Percentiles rank a stretch among this genome's conserved stretches.
Conservation (phyloP, 2,797 vertebrate species). For the Poecilia gillii region DNA sequence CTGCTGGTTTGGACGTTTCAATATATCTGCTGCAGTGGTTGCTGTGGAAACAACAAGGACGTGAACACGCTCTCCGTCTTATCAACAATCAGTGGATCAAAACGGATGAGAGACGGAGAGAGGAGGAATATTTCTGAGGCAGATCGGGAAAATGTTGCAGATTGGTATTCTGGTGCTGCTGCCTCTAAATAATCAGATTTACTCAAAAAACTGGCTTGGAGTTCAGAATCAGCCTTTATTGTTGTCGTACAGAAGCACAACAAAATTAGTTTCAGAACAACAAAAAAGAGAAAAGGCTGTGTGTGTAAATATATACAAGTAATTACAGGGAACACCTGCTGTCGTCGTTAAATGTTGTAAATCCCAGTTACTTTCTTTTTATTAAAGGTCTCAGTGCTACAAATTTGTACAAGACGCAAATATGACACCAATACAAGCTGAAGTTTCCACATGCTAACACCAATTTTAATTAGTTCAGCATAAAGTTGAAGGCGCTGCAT, state of each 20-base stretch:
- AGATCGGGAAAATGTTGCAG: neutral
- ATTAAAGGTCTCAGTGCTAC: neutral
- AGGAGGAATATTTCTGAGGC: neutral
- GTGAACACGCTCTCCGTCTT: conserved; percentile 13
- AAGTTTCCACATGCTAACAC: no score
- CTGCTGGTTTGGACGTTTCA: conserved; percentile 19
- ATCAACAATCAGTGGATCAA: conserved; percentile 12
- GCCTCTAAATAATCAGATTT: neutral
- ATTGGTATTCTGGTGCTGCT: neutral
- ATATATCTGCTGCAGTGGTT: conserved; percentile 45
- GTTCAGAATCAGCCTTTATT: no score
- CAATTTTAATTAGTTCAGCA: no score
- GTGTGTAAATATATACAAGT: neutral
- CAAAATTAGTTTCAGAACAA: no score
- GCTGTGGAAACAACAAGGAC: conserved; percentile 59
- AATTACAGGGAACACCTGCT: neutral
- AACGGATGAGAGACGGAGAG: neutral
- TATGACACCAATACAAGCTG: no score
- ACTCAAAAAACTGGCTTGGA: neutral
- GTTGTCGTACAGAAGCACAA: no score
- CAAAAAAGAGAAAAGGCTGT: no score
- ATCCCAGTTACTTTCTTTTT: neutral
- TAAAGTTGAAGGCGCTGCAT: no score
- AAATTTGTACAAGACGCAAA: neutral
- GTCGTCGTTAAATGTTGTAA: neutral